Conservation (phyloP, 2,797 vertebrate species). For the Garrulus glandarius region DNA sequence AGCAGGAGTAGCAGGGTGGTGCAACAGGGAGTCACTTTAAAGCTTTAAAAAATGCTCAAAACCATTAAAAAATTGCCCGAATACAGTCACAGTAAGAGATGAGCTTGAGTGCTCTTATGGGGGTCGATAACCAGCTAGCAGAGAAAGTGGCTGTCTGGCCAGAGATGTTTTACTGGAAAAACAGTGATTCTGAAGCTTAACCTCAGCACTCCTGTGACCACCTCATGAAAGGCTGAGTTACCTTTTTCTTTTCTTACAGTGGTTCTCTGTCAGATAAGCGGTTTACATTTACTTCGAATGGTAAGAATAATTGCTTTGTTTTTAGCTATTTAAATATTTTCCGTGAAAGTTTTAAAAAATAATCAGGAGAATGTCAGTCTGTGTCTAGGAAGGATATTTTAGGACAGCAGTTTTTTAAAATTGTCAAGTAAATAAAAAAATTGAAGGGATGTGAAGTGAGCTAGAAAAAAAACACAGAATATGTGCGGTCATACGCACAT, state of each 20-base stretch:
- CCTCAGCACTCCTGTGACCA: not conserved
- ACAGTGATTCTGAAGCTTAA: not conserved
- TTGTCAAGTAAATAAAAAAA: constrained; percentile 9
- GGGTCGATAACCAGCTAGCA: not conserved
- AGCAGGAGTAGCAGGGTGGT: not conserved
- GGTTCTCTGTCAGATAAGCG: constrained; percentile 84
- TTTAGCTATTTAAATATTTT: not conserved
- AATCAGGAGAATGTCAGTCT: not conserved
- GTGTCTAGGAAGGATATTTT: constrained; percentile 34
- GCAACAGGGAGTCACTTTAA: not conserved
- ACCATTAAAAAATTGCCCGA: not conserved
- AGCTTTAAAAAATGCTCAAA: not conserved
- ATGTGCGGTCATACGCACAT: not conserved
- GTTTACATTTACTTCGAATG: constrained; percentile 81
- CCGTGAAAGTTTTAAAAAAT: not conserved
- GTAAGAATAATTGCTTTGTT: constrained; percentile 75
- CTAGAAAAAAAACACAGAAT: not conserved
- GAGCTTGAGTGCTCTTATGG: not conserved
- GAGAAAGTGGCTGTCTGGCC: not conserved
- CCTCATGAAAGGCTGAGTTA: not conserved
- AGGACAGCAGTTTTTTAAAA: not conserved
- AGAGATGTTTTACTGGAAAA: not conserved
- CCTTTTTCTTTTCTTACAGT: constrained; percentile 73
- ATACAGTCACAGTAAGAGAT: not conserved
- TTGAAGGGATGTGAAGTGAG: not conserved